Evolutionary conservation across 2,888 invertebrate genomes (phyloP).

Genomic region (Pseudeuparius sepicola): DNA sequence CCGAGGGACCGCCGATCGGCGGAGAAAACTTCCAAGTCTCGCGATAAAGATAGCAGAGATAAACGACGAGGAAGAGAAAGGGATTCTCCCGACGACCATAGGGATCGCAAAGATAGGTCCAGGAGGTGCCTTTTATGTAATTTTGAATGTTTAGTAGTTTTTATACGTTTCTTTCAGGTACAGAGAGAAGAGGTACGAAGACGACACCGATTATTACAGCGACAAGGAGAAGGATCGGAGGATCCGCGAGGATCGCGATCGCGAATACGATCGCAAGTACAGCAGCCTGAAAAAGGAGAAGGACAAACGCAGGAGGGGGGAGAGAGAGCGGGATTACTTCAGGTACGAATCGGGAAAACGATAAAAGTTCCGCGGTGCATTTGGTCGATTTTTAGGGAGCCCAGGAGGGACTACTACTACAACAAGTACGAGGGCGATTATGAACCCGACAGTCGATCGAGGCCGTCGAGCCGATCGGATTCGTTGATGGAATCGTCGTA

Average conservation of each 20-base stretch:
- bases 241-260: constrained; percentile 30
- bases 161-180: no score
- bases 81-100: constrained; percentile 31
- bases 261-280: constrained; percentile 37
- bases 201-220: constrained; percentile 59
- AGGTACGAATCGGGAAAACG: background rate
- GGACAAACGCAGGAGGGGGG: constrained; percentile 34
- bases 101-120: constrained; percentile 31
- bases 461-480: constrained; percentile 39
- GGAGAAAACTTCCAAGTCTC: constrained; percentile 19
- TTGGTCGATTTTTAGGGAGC: no score
- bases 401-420: no score
- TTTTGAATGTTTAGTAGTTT: no score
- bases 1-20: constrained; percentile 21
- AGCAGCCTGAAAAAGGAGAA: constrained; percentile 36
- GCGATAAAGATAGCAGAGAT: constrained; percentile 23
- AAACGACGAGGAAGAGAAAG: constrained; percentile 29
- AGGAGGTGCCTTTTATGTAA: no score
- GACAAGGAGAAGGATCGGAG: constrained; percentile 51
- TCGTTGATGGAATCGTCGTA: constrained; percentile 38
- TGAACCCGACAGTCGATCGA: constrained; percentile 29
- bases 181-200: no score
- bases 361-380: constrained; percentile 13
- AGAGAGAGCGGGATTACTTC: constrained; percentile 17
- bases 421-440: constrained; percentile 36